Evolutionary conservation across 2,888 invertebrate genomes (phyloP), one percentile per base, ranked within the genome.

Genomic region (Megamerina dolium): DNA sequence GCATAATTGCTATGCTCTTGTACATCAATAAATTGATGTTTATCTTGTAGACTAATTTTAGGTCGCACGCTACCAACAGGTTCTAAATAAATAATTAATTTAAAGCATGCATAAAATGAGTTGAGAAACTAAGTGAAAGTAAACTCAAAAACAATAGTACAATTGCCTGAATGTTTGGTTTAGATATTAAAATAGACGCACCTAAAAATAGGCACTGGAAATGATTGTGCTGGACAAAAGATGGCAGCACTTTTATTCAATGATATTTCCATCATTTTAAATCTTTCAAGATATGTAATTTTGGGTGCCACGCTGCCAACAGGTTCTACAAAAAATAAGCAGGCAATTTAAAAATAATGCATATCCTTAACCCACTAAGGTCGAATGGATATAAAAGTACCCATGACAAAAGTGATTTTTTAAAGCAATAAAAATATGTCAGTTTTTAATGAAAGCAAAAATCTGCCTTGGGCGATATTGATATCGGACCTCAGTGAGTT

Each of bases 141-240:
- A 21, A 14, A 8, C 12, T 18, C 14, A 16, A 6, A 38, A 17
- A 38, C 16, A 19, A 3, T 9, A 16, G 16, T 13, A 27, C 1
- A 4, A n/a, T 39, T 31, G 17, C 29, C 50, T 50, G 54, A 54
- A 57, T 55, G 51, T 50, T 46, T 51, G 48, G 10, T n/a, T 13
- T 1, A 16, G 12, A 8, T 16, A n/a, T n/a, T 6, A 10, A 8
- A n/a, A n/a, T n/a, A 5, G 9, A 21, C 40, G 33, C 73, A 79
- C 77, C 76, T 76, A 73, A 72, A 73, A 45, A 64, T 56, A 23
- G 79, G 79, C 42, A 77, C 74, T 35, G 79, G 85, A 69, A 79
- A 83, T 52, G 82, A 85, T 76, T 85, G 85, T 49, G 84, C 83
- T 63, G 82, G 84, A 68, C 85, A 85, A 65, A 83, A 75, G 50